A percentile compares a stretch with the other conserved stretches of the same genome.
Evolutionary conservation across 2,888 invertebrate species (phyloP).

Genomic region (Watsonalla cultraria): DNA sequence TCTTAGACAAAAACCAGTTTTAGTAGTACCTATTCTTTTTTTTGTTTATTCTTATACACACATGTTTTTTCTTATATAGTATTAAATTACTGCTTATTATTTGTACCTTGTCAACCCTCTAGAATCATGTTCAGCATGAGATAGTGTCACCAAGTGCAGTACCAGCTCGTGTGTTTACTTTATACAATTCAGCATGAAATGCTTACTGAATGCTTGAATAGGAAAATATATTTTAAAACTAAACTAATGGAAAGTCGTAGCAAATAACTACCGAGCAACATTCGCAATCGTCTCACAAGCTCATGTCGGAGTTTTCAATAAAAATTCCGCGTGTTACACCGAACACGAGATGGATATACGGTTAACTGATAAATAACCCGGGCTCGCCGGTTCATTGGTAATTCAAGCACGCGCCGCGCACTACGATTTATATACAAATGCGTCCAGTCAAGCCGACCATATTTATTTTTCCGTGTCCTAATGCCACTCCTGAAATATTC

Average conservation of each 20-base stretch:
- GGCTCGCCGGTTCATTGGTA: slow-evolving; percentile 45
- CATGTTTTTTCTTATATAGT: too few species aligned
- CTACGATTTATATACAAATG: slow-evolving; percentile 73
- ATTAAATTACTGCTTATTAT: too few species aligned
- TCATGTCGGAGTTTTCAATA: slow-evolving; percentile 44
- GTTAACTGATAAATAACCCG: slow-evolving; percentile 62
- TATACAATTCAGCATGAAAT: too few species aligned
- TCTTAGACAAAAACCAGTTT: too few species aligned
- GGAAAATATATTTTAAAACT: neutral
- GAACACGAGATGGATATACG: slow-evolving; percentile 49
- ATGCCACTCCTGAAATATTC: slow-evolving; percentile 74
- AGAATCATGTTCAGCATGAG: too few species aligned
- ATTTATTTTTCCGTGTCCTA: slow-evolving; percentile 74
- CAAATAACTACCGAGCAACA: neutral
- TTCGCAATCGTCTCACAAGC: slow-evolving; percentile 3
- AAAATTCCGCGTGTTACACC: slow-evolving; percentile 44
- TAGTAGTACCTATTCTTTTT: too few species aligned
- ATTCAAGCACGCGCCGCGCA: slow-evolving; percentile 58
- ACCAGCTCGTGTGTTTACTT: too few species aligned
- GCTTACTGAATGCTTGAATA: too few species aligned
- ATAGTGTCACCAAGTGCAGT: too few species aligned
- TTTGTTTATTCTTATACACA: too few species aligned
- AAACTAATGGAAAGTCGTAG: neutral
- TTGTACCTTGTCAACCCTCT: too few species aligned
- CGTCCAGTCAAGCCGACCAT: slow-evolving; percentile 66